A percentile compares a stretch with the other conserved stretches of the same genome.
phyloP scores from a whole-genome alignment of 2,888 invertebrate genomes.

The Pyrrhosoma nymphula region DNA sequence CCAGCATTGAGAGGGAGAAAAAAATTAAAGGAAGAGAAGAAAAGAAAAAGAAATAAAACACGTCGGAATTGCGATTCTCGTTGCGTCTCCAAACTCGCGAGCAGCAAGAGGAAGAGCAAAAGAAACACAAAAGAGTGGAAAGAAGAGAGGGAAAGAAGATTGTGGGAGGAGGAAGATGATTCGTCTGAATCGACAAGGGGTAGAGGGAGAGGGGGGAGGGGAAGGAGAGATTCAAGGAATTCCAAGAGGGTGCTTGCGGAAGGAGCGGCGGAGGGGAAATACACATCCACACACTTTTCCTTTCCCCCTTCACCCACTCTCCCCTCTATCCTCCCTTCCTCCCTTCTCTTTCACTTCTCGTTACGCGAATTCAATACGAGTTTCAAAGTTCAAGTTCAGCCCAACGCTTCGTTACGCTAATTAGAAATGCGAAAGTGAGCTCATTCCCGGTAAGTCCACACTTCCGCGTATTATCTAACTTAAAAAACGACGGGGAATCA shows the following conservation, averaged over 20 bases:
- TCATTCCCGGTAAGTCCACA: not conserved
- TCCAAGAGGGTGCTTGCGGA: not conserved
- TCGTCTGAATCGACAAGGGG: not conserved
- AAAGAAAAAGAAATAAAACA: not conserved
- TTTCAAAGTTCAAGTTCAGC: slow-evolving; percentile 31
- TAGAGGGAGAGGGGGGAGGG: not conserved
- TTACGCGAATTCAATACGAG: slow-evolving; percentile 17
- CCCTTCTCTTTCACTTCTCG: slow-evolving; percentile 10
- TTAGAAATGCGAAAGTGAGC: slow-evolving; percentile 36
- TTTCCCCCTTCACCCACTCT: not conserved
- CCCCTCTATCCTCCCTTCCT: not conserved
- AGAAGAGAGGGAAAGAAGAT: not conserved
- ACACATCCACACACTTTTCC: not conserved
- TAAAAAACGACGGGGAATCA: not conserved
- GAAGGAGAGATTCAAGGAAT: not conserved
- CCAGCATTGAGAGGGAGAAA: not conserved
- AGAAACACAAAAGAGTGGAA: not conserved
- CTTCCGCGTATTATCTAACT: slow-evolving; percentile 26
- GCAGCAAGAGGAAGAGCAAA: not conserved
- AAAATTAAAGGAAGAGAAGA: not conserved
- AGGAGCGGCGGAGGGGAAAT: not conserved
- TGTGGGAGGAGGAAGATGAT: not conserved
- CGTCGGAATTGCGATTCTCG: not conserved
- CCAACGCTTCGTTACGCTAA: slow-evolving; percentile 28
- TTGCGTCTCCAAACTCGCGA: not conserved